Base-by-base conservation (phyloP, 2,797 vertebrate genomes). In the Sebastiscus albofasciatus region DNA sequence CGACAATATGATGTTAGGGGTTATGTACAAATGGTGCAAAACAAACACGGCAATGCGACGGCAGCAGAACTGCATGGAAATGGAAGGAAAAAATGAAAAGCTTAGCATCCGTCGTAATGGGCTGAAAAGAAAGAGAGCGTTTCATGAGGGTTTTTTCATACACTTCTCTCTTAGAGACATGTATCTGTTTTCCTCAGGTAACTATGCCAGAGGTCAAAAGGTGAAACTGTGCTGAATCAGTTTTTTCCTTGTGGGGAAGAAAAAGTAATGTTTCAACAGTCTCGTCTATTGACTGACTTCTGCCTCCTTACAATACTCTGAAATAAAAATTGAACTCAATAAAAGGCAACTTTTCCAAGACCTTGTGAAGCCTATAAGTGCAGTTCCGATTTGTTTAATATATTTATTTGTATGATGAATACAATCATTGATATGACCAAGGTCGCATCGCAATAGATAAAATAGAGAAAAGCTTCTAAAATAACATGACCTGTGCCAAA, bases 131-230 rank as follows among this genome's bases (percentile, higher is more conserved):
- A 72, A 78, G 56, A 75, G 58, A 49, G 14, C 1, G 1, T 70
- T 88, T 69, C n/a, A 39, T n/a, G 6, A 65, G 33, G 9, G 24
- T 65, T 39, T 86, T 61, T 81, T 67, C 14, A 42, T 70, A 26
- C 5, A 73, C 12, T n/a, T 72, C 52, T 69, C 56, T 87, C 33
- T 73, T 71, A 85, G 59, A 64, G 11, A 55, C n/a, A 27, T 6
- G 0, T 42, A 54, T 82, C 69, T 70, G 18, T 84, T 89, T 83
- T 77, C 67, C 80, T 70, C 26, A 42, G 26, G 34, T 69, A 79
- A 80, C 80, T 80, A 76, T 74, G 14, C 20, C 55, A 20, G n/a
- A 65, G 81, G 49, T 78, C 78, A 84, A 84, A 89, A 86, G 81
- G 59, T 80, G 29, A 84, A 83, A 68, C 66, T 16, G 2, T 31